Evolutionary conservation across 2,113 vertebrate species (phyloP).

Genomic region (Ondatra zibethicus): DNA sequence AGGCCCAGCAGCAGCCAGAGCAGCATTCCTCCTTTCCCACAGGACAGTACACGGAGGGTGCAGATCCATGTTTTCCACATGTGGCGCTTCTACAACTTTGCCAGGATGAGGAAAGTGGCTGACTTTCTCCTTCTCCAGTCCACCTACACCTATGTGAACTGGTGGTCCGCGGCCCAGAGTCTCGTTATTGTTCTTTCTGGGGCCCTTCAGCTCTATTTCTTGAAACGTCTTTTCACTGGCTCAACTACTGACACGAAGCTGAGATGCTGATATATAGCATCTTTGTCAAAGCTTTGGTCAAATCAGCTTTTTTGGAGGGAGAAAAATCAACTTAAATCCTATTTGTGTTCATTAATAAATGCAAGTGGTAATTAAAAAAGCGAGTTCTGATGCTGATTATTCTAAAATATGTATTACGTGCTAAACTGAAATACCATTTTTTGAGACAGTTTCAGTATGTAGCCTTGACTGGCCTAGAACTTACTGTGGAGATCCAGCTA

Average conservation of each 20-base stretch:
- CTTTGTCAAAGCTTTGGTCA: background rate
- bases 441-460: background rate
- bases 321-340: background rate
- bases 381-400: background rate
- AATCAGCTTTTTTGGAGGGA: background rate
- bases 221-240: constrained; percentile 92
- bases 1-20: background rate
- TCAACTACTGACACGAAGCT: constrained; percentile 82
- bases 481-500: background rate
- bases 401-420: background rate
- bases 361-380: constrained; percentile 54
- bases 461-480: background rate
- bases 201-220: constrained; percentile 92
- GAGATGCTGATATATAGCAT: constrained; percentile 87
- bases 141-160: constrained; percentile 91
- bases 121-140: constrained; percentile 92
- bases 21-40: background rate
- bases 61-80: constrained; percentile 92
- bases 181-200: constrained; percentile 91
- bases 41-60: constrained; percentile 89
- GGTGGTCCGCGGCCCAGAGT: constrained; percentile 93
- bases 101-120: constrained; percentile 89
- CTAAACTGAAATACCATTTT: background rate
- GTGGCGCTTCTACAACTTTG: constrained; percentile 93
- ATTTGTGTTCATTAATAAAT: constrained; percentile 21